Base-by-base conservation (phyloP, 2,797 vertebrate genomes). In the Euphonia xanthogaster region DNA sequence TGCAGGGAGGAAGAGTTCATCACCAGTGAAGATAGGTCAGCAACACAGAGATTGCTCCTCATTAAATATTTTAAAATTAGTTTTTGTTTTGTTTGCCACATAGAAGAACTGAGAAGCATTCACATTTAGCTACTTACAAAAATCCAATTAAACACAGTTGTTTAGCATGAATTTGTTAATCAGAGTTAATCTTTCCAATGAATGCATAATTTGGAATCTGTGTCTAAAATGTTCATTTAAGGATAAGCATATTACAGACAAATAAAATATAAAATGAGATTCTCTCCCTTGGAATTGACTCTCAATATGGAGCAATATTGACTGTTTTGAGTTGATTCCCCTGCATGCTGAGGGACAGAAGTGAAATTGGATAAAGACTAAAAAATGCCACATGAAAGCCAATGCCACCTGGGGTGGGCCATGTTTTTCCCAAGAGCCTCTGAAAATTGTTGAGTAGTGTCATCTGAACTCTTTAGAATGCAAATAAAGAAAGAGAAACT, bases 61-160 rank as follows among this genome's bases (percentile, higher is more conserved):
- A 55, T 92, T 92, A 95, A 92, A 92, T 80, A 85, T 93, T 95
- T 85, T 77, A 20, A 95, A 92, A 96, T 90, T 73, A 86, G 67
- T 78, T 86, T 88, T 90, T 92, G 58, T 76, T 93, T 91, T 91
- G 72, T 95, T 90, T 96, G 92, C 91, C 76, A 75, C 42, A 42
- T 30, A 85, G 63, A 91, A 95, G 71, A 95, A 95, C 86, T 86
- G 84, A 94, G 94, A 97, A 98, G 96, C 97, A 92, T 97, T 97
- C 95, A 93, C 66, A 92, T 97, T 98, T 95, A 97, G 93, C 97
- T 97, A 96, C 98, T 98, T 98, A 94, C 75, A 95, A 94, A 98
- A 98, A 98, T 98, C 98, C 96, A 98, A 98, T 98, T 98, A 98
- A 98, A 97, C 96, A 95, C 97, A 97, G 97, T 98, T 98, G 96